Percentiles rank a stretch among this genome's conserved stretches.
phyloP scores from a whole-genome alignment of 2,113 vertebrate genomes.

The Plecotus auritus region DNA sequence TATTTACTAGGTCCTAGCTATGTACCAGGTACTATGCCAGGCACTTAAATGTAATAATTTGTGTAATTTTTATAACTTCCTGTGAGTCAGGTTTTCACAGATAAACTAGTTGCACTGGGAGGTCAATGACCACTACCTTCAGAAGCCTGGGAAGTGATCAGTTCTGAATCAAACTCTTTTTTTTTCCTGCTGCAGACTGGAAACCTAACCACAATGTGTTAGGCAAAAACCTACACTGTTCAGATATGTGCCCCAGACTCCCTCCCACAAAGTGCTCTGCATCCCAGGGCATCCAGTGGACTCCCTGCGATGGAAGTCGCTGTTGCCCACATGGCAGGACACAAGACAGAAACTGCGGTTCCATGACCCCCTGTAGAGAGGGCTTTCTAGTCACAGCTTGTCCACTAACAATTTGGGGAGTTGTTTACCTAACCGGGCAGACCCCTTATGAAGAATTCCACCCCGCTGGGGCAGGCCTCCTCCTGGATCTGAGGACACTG shows the following conservation, averaged over 20 bases:
- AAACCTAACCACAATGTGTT: not conserved
- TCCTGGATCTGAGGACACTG: not conserved
- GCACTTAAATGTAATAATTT: not conserved
- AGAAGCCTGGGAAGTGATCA: not conserved
- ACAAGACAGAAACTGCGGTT: not conserved
- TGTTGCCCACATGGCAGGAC: not conserved
- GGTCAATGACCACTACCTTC: not conserved
- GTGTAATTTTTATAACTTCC: not conserved
- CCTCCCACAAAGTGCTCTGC: not conserved
- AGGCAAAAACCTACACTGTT: not conserved
- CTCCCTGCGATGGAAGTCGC: not conserved
- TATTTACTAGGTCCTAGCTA: not conserved
- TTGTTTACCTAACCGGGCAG: not conserved
- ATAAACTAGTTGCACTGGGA: not conserved
- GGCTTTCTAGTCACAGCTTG: not conserved
- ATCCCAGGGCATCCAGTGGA: not conserved
- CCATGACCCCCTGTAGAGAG: fast-evolving
- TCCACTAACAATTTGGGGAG: not conserved
- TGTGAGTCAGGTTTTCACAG: not conserved
- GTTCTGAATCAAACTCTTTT: not conserved
- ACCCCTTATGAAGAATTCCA: not conserved
- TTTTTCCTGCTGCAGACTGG: not conserved
- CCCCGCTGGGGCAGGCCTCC: not conserved
- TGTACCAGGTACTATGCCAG: not conserved
- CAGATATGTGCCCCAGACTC: not conserved